Conservation (phyloP, 2,113 vertebrate species). For the Donacobius atricapilla region DNA sequence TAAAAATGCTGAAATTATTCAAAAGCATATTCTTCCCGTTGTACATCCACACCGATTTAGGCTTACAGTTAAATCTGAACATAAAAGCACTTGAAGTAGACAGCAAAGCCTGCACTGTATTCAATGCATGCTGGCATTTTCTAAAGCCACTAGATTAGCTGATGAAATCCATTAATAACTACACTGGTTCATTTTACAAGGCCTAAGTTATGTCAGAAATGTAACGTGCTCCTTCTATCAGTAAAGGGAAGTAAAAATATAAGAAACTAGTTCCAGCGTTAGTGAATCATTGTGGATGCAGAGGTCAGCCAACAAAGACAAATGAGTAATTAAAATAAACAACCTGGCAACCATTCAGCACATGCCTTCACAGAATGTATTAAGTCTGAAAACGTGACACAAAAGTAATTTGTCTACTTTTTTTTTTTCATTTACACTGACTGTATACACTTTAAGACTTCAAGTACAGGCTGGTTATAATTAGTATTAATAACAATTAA, state of each 20-base stretch:
- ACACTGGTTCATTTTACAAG: constrained; percentile 14
- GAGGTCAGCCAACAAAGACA: constrained; percentile 43
- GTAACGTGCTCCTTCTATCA: not conserved
- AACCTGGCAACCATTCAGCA: not conserved
- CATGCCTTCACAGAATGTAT: not conserved
- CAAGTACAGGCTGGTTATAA: not conserved
- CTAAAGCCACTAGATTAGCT: constrained; percentile 16
- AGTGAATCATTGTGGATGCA: constrained; percentile 12
- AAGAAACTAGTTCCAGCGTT: not conserved
- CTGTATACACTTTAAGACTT: not conserved
- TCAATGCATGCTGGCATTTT: not conserved
- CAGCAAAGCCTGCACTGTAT: not conserved
- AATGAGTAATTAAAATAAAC: constrained; percentile 21
- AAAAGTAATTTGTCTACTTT: not conserved
- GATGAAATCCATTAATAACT: constrained; percentile 44
- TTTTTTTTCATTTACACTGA: not conserved
- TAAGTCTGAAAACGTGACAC: not conserved
- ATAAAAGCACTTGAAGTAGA: not conserved
- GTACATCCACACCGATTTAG: not conserved
- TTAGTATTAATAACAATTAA: not conserved
- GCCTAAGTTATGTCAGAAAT: constrained; percentile 39
- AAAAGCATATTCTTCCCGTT: not conserved
- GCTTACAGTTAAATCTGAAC: not conserved
- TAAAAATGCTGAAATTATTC: not conserved
- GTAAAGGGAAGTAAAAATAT: constrained; percentile 16